Conservation (phyloP, 2,113 vertebrate genomes). For the Nestor notabilis region DNA sequence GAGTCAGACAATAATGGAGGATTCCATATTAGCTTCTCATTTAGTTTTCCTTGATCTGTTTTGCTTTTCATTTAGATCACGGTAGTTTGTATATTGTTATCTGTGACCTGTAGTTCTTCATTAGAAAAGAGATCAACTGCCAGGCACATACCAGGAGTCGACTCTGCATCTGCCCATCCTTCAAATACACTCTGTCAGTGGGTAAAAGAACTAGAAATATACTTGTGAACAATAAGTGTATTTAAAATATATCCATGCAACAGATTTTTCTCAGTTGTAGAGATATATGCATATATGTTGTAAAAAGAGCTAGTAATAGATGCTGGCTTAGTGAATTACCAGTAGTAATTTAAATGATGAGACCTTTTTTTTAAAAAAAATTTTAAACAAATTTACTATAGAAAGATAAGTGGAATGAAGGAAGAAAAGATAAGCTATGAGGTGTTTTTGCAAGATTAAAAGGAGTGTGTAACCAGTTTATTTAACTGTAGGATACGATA, state of each 20-base stretch:
- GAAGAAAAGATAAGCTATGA: neutral
- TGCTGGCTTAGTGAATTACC: neutral
- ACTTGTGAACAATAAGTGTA: neutral
- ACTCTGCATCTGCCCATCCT: neutral
- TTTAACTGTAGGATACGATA: neutral
- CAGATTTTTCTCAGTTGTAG: neutral
- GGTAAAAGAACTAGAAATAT: neutral
- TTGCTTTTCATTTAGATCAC: slow-evolving; percentile 16
- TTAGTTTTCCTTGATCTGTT: neutral
- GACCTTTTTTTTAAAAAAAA: neutral
- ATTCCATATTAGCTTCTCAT: neutral
- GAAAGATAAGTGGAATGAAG: neutral
- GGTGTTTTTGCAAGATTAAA: neutral
- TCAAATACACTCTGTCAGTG: neutral
- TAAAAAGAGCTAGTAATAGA: neutral
- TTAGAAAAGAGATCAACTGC: slow-evolving; percentile 1
- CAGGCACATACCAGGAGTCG: neutral
- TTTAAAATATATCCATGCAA: neutral
- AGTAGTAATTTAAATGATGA: neutral
- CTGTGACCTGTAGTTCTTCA: neutral
- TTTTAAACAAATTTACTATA: neutral
- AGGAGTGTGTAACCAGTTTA: neutral
- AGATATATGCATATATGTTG: neutral
- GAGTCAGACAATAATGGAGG: neutral
- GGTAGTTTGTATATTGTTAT: neutral